A percentile compares a stretch with the other conserved stretches of the same genome.
These are phyloP conservation scores for Clarias batrachus DNA, from an alignment of 2,113 vertebrate genomes.

Conservation along the genomic window DNA sequence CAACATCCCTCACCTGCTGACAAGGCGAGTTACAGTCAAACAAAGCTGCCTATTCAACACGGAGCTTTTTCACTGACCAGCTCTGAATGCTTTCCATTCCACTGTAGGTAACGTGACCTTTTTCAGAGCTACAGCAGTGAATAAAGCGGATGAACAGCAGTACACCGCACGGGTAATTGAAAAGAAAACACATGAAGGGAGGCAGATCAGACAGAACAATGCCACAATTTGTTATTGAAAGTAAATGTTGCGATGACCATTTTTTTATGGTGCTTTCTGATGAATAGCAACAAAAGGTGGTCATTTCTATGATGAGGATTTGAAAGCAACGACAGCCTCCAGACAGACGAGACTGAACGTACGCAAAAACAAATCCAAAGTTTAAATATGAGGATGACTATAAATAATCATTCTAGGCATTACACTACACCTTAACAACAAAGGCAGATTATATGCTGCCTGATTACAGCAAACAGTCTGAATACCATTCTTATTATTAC, in stretches of 20 bases:
- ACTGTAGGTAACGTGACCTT: conserved; percentile 42
- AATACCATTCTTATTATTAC: neutral
- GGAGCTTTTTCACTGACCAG: conserved; percentile 27
- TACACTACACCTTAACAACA: neutral
- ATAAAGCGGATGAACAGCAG: conserved; percentile 26
- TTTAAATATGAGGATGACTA: neutral
- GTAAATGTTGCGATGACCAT: neutral
- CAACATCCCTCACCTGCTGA: conserved; percentile 52
- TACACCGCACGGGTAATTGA: neutral
- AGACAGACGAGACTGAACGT: neutral
- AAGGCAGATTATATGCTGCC: too few species aligned
- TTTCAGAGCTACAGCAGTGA: neutral
- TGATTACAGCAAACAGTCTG: neutral
- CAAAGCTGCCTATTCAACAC: conserved; percentile 45
- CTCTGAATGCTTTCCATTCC: conserved; percentile 51
- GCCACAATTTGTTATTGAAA: neutral
- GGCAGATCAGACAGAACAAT: conserved; percentile 5
- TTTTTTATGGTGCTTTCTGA: neutral
- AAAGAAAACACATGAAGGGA: conserved; percentile 23
- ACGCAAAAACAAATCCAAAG: neutral
- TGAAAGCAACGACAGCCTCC: neutral
- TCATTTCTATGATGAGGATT: neutral
- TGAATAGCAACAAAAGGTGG: neutral
- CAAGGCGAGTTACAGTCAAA: conserved; percentile 29
- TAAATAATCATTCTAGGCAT: too few species aligned